A percentile compares a stretch with the other conserved stretches of the same genome.
Conservation (phyloP, 2,113 vertebrate species). For the Heteronetta atricapilla region DNA sequence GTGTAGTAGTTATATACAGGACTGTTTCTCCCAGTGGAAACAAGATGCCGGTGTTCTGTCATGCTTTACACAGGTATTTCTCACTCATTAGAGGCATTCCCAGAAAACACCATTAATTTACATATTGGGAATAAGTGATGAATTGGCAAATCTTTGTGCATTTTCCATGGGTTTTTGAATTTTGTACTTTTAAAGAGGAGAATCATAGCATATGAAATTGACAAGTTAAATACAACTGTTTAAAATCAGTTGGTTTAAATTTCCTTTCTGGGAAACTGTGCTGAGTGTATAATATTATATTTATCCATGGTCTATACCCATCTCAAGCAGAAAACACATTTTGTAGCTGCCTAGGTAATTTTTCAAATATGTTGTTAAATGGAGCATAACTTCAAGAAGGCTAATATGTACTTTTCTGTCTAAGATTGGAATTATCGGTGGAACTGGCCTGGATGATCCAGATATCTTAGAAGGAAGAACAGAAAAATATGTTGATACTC, state of each 20-base stretch:
- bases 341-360: background rate
- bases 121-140: background rate
- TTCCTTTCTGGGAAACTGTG: background rate
- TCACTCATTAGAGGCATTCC: background rate
- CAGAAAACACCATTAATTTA: background rate
- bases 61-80: background rate
- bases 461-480: constrained; percentile 94
- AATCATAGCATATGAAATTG: background rate
- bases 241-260: background rate
- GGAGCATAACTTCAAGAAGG: background rate
- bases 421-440: constrained; percentile 96
- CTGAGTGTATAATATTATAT: background rate
- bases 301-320: background rate
- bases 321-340: background rate
- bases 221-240: background rate
- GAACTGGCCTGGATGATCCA: constrained; percentile 93
- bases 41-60: background rate
- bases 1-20: background rate
- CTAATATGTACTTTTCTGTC: background rate
- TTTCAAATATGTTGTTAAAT: background rate
- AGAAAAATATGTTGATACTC: constrained; percentile 93
- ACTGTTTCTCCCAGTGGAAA: background rate
- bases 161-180: background rate
- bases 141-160: background rate
- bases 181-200: background rate